Base-by-base conservation (phyloP, 2,797 vertebrate genomes). In the Furcifer pardalis region DNA sequence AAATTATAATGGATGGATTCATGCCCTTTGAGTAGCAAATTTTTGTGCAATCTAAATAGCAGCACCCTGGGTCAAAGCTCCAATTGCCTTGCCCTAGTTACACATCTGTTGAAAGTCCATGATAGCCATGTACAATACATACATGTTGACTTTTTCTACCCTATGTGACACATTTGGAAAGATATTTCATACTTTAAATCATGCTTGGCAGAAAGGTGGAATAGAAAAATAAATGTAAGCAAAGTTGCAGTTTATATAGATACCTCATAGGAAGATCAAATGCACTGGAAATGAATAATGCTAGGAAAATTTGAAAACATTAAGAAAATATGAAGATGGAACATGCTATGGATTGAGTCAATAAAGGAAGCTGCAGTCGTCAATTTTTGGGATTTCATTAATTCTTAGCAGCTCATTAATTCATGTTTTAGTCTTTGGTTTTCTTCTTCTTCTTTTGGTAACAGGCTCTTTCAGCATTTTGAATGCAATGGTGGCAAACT, bases 381-480 rank as follows among this genome's bases (percentile, higher is more conserved):
- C 52, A 56, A 4, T 21, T 56, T 56, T 19, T 19, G 2, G 52
- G 17, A 56, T 56, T 15, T 56, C 19, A 56, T 23, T 56, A 12
- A 56, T 56, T 56, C 10, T 19, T 56, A 56, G 2, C 5, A 56
- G 19, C 15, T 56, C 52, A 56, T 56, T 19, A 17, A 21, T 21
- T 56, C 37, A 71, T 42, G 40, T 42, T 88, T 69, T 52, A 40
- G 56, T 85, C 75, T 85, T 73, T 84, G 23, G 69, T 89, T 85
- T 89, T 15, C 86, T 93, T 59, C 30, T 88, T 62, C 86, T 93
- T 59, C 30, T 88, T 62, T 80, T 65, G 79, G 32, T 68, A 83
- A 32, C 59, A 95, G 95, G 93, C 40, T 86, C 89, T 56, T 95
- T 94, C 89, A 95, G 92, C 84, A 93, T 95, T 69, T 40, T 94